phyloP scores from a whole-genome alignment of 2,113 vertebrate species.

The Athene noctua region DNA sequence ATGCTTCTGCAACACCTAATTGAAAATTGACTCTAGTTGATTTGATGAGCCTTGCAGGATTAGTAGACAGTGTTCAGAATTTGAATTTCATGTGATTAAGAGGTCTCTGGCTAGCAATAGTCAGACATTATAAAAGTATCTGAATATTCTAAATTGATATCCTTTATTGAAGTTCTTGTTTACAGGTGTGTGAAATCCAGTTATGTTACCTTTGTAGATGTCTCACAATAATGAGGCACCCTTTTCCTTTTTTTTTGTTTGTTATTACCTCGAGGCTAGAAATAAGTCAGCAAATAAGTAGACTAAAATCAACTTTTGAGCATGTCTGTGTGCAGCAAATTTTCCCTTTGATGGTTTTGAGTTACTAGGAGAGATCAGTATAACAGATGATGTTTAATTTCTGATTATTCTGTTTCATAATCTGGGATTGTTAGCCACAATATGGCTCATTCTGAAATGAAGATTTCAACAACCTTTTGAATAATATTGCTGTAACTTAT shows the following conservation, averaged over 20 bases:
- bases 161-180: neutral
- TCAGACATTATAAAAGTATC: neutral
- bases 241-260: neutral
- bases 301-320: neutral
- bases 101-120: neutral
- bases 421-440: neutral
- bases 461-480: neutral
- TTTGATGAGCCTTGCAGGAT: conserved; percentile 32
- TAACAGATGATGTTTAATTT: neutral
- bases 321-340: neutral
- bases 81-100: neutral
- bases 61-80: neutral
- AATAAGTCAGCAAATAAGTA: neutral
- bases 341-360: neutral
- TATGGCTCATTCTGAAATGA: neutral
- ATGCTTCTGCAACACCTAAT: neutral
- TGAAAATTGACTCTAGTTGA: conserved; percentile 9
- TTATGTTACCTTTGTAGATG: neutral
- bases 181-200: neutral
- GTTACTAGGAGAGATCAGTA: neutral
- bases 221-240: neutral
- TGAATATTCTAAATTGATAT: neutral
- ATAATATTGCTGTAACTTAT: neutral
- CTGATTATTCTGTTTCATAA: neutral
- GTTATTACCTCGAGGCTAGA: neutral